Evolutionary conservation across 2,797 vertebrate species (phyloP).

Genomic region (Emys orbicularis): DNA sequence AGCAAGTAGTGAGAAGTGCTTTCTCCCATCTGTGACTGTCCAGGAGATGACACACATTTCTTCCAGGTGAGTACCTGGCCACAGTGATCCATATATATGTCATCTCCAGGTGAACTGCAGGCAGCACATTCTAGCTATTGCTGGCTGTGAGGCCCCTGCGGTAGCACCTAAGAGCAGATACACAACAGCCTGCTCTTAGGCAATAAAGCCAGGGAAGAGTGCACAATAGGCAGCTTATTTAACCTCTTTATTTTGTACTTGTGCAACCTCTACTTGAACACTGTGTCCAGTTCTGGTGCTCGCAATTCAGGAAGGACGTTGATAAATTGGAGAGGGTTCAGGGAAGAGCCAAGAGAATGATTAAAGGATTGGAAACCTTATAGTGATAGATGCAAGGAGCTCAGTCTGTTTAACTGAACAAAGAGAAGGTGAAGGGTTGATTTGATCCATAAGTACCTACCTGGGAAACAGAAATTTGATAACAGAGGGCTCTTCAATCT

Average conservation of each 20-base stretch:
- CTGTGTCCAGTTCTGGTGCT: not conserved
- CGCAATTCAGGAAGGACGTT: too few relatives aligned
- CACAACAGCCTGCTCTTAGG: too few relatives aligned
- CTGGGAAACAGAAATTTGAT: too few relatives aligned
- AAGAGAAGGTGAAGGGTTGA: not conserved
- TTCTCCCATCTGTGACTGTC: not conserved
- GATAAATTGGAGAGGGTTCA: not conserved
- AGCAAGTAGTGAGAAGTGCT: not conserved
- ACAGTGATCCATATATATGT: rapidly evolving
- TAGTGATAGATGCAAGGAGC: not conserved
- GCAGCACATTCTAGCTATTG: not conserved
- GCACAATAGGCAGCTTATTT: not conserved
- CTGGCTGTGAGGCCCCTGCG: not conserved
- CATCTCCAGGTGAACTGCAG: not conserved
- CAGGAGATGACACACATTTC: not conserved
- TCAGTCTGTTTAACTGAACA: not conserved
- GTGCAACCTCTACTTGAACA: not conserved
- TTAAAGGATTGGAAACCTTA: not conserved
- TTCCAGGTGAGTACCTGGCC: not conserved
- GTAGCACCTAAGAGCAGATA: not conserved
- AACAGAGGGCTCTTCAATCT: too few relatives aligned
- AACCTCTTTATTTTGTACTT: not conserved
- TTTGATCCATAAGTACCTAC: too few relatives aligned
- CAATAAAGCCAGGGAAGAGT: not conserved
- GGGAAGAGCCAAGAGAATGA: not conserved